Evolutionary conservation across 2,797 vertebrate species (phyloP).

Genomic region (Pseudochirops cupreus): DNA sequence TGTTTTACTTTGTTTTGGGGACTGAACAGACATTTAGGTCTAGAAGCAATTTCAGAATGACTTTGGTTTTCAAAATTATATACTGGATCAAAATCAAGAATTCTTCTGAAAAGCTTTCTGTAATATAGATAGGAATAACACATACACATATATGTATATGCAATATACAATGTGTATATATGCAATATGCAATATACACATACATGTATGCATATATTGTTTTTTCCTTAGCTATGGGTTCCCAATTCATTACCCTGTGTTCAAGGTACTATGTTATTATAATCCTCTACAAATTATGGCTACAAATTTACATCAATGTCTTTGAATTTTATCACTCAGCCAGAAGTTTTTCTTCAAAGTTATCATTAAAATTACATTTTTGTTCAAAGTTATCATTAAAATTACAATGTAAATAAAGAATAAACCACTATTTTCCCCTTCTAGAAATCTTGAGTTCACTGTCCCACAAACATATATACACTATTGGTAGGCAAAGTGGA

Average conservation of each 20-base stretch:
- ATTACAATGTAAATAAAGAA: background rate
- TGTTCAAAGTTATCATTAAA: background rate
- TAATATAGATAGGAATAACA: background rate
- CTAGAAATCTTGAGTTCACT: background rate
- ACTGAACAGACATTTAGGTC: background rate
- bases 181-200: too few species aligned
- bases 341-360: background rate
- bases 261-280: background rate
- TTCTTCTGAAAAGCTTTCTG: background rate
- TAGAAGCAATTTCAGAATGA: fast-evolving
- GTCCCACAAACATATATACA: background rate
- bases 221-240: background rate
- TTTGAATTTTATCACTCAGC: background rate
- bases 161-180: background rate
- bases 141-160: background rate
- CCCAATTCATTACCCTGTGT: background rate
- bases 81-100: background rate
- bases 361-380: too few species aligned
- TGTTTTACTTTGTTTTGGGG: background rate
- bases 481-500: background rate
- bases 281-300: background rate
- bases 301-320: background rate
- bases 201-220: too few species aligned
- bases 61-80: background rate
- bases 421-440: background rate